Conservation (phyloP, 2,113 vertebrate genomes). For the Platycercus adscitus region DNA sequence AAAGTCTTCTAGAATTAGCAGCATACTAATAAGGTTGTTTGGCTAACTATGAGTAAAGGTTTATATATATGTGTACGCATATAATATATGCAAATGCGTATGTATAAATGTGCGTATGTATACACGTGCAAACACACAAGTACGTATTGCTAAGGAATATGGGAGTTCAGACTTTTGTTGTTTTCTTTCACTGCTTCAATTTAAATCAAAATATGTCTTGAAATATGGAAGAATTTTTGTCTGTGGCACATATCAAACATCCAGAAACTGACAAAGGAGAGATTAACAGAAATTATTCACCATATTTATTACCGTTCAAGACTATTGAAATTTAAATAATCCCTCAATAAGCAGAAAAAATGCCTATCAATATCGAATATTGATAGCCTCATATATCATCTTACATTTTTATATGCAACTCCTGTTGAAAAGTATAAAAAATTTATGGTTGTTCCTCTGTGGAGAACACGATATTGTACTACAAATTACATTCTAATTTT, state of each 20-base stretch:
- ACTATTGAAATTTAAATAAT: neutral
- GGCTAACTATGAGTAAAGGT: neutral
- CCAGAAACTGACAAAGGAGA: neutral
- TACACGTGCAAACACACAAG: neutral
- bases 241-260: neutral
- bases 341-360: neutral
- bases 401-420: neutral
- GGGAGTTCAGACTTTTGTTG: neutral
- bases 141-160: neutral
- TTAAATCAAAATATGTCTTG: neutral
- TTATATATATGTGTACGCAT: neutral
- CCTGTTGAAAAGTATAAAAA: neutral
- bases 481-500: neutral
- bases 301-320: neutral
- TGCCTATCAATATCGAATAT: neutral
- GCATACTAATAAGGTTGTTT: neutral
- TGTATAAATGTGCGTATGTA: neutral
- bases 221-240: neutral
- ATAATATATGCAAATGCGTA: neutral
- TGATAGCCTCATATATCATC: neutral
- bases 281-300: neutral
- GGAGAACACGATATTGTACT: neutral
- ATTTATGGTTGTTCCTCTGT: neutral
- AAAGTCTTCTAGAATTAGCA: neutral
- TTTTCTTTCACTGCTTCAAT: neutral